Evolutionary conservation across 1,140 invertebrate genomes (phyloP).

Genomic region (Lasioglossum baleicum): DNA sequence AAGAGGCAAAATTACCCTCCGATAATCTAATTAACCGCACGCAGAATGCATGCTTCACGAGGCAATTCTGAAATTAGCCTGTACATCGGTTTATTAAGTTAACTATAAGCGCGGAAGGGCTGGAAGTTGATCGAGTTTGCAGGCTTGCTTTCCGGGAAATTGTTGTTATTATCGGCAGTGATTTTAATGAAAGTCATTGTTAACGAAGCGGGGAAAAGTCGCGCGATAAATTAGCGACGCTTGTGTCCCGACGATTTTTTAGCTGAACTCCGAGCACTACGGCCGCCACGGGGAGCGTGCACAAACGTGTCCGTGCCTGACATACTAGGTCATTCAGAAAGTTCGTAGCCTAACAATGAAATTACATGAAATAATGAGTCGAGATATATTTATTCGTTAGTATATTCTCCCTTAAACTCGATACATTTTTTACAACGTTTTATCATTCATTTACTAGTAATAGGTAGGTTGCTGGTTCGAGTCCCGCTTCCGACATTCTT

Average conservation of each 20-base stretch:
- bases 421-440: too few species aligned
- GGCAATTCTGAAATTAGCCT: neutral
- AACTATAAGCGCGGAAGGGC: neutral
- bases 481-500: too few species aligned
- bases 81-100: neutral
- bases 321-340: too few species aligned
- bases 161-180: neutral
- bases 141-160: neutral
- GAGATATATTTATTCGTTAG: too few species aligned
- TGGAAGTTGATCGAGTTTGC: neutral
- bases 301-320: too few species aligned
- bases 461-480: too few species aligned
- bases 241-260: neutral
- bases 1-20: neutral
- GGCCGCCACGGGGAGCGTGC: too few species aligned
- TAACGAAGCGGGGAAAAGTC: neutral
- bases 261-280: too few species aligned
- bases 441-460: too few species aligned
- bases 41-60: neutral
- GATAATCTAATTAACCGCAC: neutral
- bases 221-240: neutral
- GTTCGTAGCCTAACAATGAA: too few species aligned
- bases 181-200: constrained; percentile 3
- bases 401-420: too few species aligned
- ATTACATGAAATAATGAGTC: too few species aligned